Base-by-base conservation (phyloP, 2,888 invertebrate species). In the Margaritifera margaritifera region DNA sequence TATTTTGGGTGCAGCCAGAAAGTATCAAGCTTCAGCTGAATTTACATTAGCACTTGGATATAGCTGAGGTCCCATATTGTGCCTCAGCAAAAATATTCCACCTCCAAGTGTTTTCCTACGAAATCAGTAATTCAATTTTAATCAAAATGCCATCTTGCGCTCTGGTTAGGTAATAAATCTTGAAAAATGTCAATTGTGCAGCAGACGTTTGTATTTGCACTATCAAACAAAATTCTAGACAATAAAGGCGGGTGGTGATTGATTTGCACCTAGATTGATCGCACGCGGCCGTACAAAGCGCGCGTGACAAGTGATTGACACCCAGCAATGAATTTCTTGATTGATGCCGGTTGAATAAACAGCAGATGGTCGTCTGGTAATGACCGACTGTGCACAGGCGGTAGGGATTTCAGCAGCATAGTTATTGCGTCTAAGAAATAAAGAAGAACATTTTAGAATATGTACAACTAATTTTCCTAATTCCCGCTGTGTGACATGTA, bases 271-370 rank as follows among this genome's bases (percentile, higher is more conserved):
- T 80, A 81, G 85, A 86, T 86, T 86, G 86, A 87, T 87, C 81
- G 84, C 80, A 80, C 78, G 69, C 80, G 84, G 82, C 84, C 80
- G 84, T 82, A 86, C 83, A 86, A 86, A 86, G 85, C 67, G 78
- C 68, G 71, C 59, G 75, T 84, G 87, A 87, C 86, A 84, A 74
- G 73, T 88, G 88, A 88, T 87, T 87, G 88, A 87, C 88, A 87
- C 75, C 77, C 76, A 74, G 82, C 83, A 84, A 83, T 84, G 84
- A 85, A 83, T 80, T 78, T 72, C 79, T 80, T 87, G 87, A 87
- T 87, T 86, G 87, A 87, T 87, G 86, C 79, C 77, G 75, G 77
- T 67, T 79, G 81, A 79, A 81, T 79, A 81, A 84, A 84, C 80
- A 84, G 84, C 86, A 86, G 85, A 85, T 86, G 86, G 74, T 69